phyloP scores from a whole-genome alignment of 2,888 invertebrate species.

The Phyllotreta striolata region DNA sequence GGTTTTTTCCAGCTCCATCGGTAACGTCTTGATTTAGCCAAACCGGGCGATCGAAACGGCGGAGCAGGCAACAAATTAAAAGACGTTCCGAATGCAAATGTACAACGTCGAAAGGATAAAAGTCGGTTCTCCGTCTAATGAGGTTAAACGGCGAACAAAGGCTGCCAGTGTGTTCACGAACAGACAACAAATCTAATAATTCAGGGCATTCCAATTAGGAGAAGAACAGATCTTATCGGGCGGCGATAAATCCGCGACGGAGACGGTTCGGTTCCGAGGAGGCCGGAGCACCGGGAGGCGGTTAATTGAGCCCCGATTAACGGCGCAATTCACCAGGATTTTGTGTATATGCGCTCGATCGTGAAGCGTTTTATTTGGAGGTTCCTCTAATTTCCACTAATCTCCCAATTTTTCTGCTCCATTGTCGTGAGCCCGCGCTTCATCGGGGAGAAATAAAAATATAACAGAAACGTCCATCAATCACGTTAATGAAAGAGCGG shows the following conservation, averaged over 20 bases:
- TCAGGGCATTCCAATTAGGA: constrained; percentile 31
- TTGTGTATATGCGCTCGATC: too few species aligned
- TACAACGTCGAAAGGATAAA: constrained; percentile 18
- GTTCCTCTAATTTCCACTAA: constrained; percentile 15
- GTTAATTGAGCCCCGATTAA: constrained; percentile 5
- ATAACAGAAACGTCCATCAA: constrained; percentile 53
- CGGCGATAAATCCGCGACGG: constrained; percentile 13
- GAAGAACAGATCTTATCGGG: constrained; percentile 24
- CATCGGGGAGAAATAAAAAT: constrained; percentile 48
- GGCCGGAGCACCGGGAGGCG: background rate
- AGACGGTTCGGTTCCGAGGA: background rate
- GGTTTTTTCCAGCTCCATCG: too few species aligned
- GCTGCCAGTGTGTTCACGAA: constrained; percentile 28
- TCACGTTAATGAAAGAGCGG: constrained; percentile 54
- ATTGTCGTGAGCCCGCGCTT: constrained; percentile 36
- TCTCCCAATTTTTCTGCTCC: constrained; percentile 26
- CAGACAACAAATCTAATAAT: constrained; percentile 31
- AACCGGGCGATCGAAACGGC: too few species aligned
- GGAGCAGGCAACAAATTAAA: constrained; percentile 20
- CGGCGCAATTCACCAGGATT: too few species aligned
- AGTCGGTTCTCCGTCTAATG: constrained; percentile 25
- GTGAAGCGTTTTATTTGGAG: too few species aligned
- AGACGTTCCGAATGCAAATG: constrained; percentile 27
- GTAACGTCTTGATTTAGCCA: too few species aligned
- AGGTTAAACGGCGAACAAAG: constrained; percentile 34